phyloP scores from a whole-genome alignment of 2,888 invertebrate genomes.

The Drosophila anceps region DNA sequence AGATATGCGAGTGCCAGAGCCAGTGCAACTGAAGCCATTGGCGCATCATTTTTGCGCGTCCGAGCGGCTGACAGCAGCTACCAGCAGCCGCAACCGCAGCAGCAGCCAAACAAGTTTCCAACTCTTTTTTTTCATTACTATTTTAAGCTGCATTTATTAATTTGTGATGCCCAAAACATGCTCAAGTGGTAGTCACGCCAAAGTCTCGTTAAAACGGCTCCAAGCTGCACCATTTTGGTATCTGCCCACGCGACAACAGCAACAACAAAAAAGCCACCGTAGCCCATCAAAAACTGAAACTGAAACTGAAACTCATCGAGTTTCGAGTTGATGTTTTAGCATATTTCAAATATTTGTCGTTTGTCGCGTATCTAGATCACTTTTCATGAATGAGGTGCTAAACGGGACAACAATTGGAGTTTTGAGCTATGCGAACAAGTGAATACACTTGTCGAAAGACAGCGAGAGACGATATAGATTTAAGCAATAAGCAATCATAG shows the following conservation, averaged over 20 bases:
- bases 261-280: constrained; percentile 4
- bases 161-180: constrained; percentile 55
- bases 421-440: constrained; percentile 6
- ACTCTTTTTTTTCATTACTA: constrained; percentile 26
- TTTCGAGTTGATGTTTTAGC: constrained; percentile 1
- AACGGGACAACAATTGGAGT: constrained; percentile 22
- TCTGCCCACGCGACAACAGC: constrained; percentile 48
- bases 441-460: constrained; percentile 19
- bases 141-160: constrained; percentile 62
- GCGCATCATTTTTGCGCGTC: constrained; percentile 51
- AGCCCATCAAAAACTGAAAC: background rate
- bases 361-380: constrained; percentile 23
- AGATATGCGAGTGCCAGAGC: constrained; percentile 26
- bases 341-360: constrained; percentile 14
- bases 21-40: constrained; percentile 38
- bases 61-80: constrained; percentile 21
- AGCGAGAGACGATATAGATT: background rate
- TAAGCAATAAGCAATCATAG: background rate
- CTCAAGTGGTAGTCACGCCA: constrained; percentile 56
- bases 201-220: constrained; percentile 18
- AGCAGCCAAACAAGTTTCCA: constrained; percentile 11
- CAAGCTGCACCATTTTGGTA: constrained; percentile 48
- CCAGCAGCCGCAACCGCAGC: constrained; percentile 8
- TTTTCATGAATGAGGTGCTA: constrained; percentile 44
- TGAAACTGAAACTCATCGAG: background rate